phyloP scores from a whole-genome alignment of 2,797 vertebrate species.

The Gephyroberyx darwinii region DNA sequence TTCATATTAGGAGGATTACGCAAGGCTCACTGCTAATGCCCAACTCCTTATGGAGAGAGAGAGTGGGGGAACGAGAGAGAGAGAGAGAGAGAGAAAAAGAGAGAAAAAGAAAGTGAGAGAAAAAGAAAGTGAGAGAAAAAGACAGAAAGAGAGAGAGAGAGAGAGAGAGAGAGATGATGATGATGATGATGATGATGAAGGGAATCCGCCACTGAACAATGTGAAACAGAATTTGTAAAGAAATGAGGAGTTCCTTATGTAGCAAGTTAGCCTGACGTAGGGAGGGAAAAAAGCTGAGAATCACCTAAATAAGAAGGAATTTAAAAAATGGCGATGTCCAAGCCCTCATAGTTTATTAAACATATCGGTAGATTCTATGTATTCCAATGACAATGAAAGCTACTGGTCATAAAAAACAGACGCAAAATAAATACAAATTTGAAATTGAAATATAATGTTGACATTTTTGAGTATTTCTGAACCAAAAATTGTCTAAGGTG shows the following conservation, averaged over 20 bases:
- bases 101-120: not conserved
- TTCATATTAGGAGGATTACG: constrained; percentile 60
- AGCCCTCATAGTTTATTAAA: not conserved
- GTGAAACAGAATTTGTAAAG: not conserved
- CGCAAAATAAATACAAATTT: not conserved
- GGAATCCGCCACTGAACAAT: constrained; percentile 3
- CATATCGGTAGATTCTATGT: not conserved
- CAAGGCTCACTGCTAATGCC: constrained; percentile 49
- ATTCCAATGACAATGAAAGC: not conserved
- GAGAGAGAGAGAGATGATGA: not conserved
- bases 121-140: not conserved
- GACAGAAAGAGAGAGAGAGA: not conserved
- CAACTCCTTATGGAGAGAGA: constrained; percentile 16
- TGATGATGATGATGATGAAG: not conserved
- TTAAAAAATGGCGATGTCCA: not conserved
- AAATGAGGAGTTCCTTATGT: not conserved
- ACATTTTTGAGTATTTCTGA: not conserved
- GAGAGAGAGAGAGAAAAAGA: constrained; percentile 2
- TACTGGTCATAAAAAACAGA: not conserved
- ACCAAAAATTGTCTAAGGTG: not conserved
- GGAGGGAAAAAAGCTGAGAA: constrained; percentile 16
- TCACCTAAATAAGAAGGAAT: constrained; percentile 12
- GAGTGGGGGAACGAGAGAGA: not conserved
- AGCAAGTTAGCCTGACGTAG: not conserved
- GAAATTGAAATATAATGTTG: not conserved